Evolutionary conservation across 1,140 invertebrate species (phyloP), one percentile per base, ranked within the genome.

Genomic region (Sycobia sp.): DNA sequence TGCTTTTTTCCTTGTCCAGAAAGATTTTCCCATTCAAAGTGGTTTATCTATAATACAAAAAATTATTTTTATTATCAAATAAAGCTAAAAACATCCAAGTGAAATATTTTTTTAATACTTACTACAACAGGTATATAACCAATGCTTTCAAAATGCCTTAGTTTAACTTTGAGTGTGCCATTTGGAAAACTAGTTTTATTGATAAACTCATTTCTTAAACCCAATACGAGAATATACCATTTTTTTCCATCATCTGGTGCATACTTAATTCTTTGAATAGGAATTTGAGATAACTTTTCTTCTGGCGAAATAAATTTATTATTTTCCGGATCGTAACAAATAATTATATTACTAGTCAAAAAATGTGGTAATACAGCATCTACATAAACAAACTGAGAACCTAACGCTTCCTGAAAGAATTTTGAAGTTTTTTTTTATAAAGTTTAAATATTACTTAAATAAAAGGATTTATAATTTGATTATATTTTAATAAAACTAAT

Each of bases 101-200:
- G 7, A 39, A 27, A 46, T 46, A 20, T 22, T 38, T 34, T 25
- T 23, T 54, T 57, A 41, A 57, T 54, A 80, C 76, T 82, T 79
- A 88, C 87, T 66, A 82, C 38, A 60, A 87, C 65, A 1, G 85
- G 81, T 49, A 69, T 82, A 66, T 87, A 88, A 49, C 87, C 87
- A 49, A 89, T 69, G 63, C 78, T 72, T 55, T 76, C 57, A 3
- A 89, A 72, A 51, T 87, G 87, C 36, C 84, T 79, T 2, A 84
- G 32, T 73, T 87, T 86, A 72, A 82, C 76, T 14, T 70, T 65
- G 14, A 81, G 58, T 16, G 73, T 54, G 14, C 86, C 86, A 4
- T 77, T 72, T 7, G 73, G 72, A 18, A 67, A 55, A 9, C 68
- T 34, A 10, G 73, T 80, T n/a, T 77, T 71, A 4, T 73, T 63